These are phyloP conservation scores for Palythoa caribaeorum DNA, from an alignment of 92 coral and sea anemone species.

Conservation along the genomic window DNA sequence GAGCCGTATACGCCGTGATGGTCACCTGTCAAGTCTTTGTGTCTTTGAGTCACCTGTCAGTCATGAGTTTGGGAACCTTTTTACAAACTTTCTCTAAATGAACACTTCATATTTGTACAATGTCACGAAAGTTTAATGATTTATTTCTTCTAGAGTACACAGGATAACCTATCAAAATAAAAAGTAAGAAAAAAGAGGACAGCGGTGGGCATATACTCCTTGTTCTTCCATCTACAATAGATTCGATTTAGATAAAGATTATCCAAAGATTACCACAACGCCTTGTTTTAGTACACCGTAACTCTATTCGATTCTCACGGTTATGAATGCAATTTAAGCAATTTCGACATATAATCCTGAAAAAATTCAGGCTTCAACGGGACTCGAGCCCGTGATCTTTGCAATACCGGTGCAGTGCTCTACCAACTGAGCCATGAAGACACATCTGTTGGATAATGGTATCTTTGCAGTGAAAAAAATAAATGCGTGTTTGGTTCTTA, in stretches of 20 bases:
- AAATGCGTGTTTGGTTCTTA: conserved; percentile 5
- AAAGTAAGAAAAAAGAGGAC: background rate
- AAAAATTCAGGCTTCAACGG: no score
- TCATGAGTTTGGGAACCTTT: background rate
- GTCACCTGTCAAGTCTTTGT: background rate
- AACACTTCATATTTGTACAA: background rate
- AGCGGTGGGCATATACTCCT: background rate
- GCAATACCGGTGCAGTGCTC: no score
- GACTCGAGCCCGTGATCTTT: no score
- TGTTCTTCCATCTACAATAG: background rate
- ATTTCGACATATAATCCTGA: no score
- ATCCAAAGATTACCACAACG: background rate
- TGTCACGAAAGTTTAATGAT: background rate
- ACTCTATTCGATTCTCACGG: no score
- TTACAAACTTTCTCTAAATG: background rate
- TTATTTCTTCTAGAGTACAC: background rate
- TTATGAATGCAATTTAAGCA: no score
- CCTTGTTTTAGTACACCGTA: background rate
- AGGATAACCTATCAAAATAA: background rate
- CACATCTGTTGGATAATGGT: background rate
- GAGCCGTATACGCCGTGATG: background rate
- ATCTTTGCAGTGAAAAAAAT: background rate
- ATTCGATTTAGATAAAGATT: background rate
- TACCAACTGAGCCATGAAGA: no score
- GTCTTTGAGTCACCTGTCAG: background rate